Percentiles rank a stretch among this genome's conserved stretches.
Evolutionary conservation across 2,113 vertebrate species (phyloP).

Genomic region (Oreochromis niloticus): DNA sequence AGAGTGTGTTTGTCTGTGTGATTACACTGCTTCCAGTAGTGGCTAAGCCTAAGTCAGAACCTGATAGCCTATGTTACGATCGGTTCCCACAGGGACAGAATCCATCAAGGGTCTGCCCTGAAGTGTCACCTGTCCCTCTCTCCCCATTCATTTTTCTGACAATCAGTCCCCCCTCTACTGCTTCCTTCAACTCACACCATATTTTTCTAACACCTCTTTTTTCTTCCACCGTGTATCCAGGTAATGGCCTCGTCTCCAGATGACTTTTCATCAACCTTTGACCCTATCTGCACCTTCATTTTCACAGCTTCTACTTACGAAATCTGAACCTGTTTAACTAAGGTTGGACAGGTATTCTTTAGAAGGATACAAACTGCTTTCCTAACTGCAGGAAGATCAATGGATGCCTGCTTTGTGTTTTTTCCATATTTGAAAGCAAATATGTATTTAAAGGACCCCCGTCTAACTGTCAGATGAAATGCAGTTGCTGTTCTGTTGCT

Average conservation of each 20-base stretch:
- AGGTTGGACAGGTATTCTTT: not conserved
- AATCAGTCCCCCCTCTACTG: not conserved
- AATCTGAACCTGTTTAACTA: not conserved
- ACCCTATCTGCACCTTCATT: not conserved
- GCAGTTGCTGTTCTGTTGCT: not conserved
- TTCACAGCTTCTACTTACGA: not conserved
- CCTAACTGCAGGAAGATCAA: not conserved
- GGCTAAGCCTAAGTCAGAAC: not conserved
- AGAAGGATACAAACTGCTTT: not conserved
- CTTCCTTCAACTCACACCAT: not conserved
- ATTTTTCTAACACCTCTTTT: not conserved
- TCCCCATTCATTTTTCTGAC: constrained; percentile 41
- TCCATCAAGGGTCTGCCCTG: constrained; percentile 42
- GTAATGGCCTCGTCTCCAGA: not conserved
- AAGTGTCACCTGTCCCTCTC: constrained; percentile 37
- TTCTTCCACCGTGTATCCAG: not conserved
- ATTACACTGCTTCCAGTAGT: constrained; percentile 20
- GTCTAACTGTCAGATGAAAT: not conserved
- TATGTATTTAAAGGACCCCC: not conserved
- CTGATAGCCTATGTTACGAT: constrained; percentile 8
- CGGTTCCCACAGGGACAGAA: constrained; percentile 39
- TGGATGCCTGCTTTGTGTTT: not conserved
- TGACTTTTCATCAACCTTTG: not conserved
- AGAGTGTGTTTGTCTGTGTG: constrained; percentile 1
- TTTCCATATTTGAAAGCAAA: not conserved